Base-by-base conservation (phyloP, 2,797 vertebrate species). In the Xenentodon cancila region DNA sequence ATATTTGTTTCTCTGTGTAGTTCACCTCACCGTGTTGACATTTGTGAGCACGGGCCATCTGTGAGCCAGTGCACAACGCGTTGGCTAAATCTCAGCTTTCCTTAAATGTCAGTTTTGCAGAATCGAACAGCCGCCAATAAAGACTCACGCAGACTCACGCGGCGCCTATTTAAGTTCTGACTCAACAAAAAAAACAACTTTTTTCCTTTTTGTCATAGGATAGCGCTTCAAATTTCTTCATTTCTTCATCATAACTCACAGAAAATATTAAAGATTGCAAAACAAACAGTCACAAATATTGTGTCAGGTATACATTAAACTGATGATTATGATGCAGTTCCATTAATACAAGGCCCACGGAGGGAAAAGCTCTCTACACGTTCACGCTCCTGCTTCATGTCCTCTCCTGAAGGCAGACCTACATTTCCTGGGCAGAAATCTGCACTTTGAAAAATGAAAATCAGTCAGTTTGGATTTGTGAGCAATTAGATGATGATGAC, bases 21-120 rank as follows among this genome's bases (percentile, higher is more conserved):
- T 76, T 79, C 76, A 67, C 70, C 87, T 82, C 75, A 53, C 53
- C 21, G n/a, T 40, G 60, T 62, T 90, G 89, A 89, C 84, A 89
- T 88, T 86, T 83, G 60, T 73, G 70, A 80, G 78, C 52, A 63
- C 48, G 27, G 54, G 77, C 84, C 88, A 84, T 85, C 84, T 88
- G 88, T 68, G 76, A 86, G 68, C 8, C 32, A 68, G 66, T 83
- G 76, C 77, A 77, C 75, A 32, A 61, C 17, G 54, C 30, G 25
- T 85, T 78, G 81, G 82, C 42, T 62, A 68, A 82, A 78, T 81
- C 66, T 80, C 59, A 13, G 44, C 51, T 78, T 85, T 73, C 45
- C 62, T 54, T 21, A 77, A 89, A 91, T 84, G 80, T 78, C 86
- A 85, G 64, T 47, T 76, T 50, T 61, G 60, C 62, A 69, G 37